These are phyloP conservation scores for Marronus borbonicus DNA, from an alignment of 2,888 invertebrate genomes.

Conservation along the genomic window DNA sequence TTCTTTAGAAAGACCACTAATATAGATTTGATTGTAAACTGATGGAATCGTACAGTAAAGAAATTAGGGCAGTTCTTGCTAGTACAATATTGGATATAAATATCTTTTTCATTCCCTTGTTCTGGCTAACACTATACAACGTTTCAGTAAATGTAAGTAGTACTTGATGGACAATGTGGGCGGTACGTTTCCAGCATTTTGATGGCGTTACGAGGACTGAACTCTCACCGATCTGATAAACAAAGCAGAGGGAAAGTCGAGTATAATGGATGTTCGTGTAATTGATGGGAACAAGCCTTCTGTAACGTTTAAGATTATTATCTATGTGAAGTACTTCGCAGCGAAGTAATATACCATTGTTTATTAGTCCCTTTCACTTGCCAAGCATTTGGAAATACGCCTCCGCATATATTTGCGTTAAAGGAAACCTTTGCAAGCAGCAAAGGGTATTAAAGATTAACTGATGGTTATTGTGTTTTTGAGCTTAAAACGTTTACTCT, in stretches of 20 bases:
- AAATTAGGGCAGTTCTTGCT: no score
- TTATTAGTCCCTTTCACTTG: conserved; percentile 11
- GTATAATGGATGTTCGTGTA: conserved; percentile 29
- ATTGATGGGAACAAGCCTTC: conserved; percentile 36
- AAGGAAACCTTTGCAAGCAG: no score
- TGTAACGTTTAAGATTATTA: conserved; percentile 39
- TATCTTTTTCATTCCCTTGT: conserved; percentile 15
- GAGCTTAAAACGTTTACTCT: no score
- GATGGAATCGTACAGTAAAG: no score
- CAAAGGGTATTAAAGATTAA: no score
- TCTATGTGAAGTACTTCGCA: conserved; percentile 2
- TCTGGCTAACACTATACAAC: conserved; percentile 7
- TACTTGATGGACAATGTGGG: conserved; percentile 13
- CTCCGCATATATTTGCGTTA: no score
- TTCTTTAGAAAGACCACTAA: no score
- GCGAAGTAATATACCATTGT: conserved; percentile 33
- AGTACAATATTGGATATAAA: background rate
- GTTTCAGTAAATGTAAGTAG: background rate
- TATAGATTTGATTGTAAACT: no score
- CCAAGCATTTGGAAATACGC: no score
- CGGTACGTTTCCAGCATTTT: background rate
- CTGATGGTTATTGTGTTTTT: no score
- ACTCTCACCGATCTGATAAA: conserved; percentile 33
- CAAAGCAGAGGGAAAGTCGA: conserved; percentile 22
- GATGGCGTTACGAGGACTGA: background rate